Percentiles rank a stretch among this genome's conserved stretches.
These are phyloP conservation scores for Drosophila paramelanica DNA, from an alignment of 2,888 invertebrate species.

Conservation along the genomic window DNA sequence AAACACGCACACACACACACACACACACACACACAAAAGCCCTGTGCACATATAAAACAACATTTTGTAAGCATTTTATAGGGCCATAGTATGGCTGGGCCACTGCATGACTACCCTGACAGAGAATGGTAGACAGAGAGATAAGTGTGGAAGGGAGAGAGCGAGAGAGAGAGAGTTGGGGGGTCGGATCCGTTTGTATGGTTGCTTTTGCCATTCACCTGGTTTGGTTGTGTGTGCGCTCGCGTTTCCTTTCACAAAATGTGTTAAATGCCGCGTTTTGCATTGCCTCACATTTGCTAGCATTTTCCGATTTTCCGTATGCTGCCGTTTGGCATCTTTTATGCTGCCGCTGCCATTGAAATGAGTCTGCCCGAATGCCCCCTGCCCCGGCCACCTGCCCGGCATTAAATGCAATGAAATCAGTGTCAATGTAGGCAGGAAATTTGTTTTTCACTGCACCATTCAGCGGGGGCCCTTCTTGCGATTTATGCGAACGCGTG, in stretches of 20 bases:
- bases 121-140: background rate
- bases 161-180: background rate
- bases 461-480: conserved; percentile 12
- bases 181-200: conserved; percentile 20
- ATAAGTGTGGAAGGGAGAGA: background rate
- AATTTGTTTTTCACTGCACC: conserved; percentile 56
- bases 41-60: conserved; percentile 67
- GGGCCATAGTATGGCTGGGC: conserved; percentile 66
- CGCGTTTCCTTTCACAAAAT: conserved; percentile 61
- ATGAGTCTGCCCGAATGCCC: conserved; percentile 9
- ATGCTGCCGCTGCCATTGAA: conserved; percentile 68
- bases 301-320: conserved; percentile 47
- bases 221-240: conserved; percentile 17
- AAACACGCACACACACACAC: conserved; percentile 9
- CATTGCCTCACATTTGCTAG: conserved; percentile 61
- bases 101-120: conserved; percentile 30
- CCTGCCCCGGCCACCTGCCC: conserved; percentile 1
- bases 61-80: conserved; percentile 80
- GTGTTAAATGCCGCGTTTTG: conserved; percentile 81
- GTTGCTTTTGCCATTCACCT: conserved; percentile 39
- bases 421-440: conserved; percentile 78
- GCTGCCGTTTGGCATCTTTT: conserved; percentile 45
- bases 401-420: conserved; percentile 69
- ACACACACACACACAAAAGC: conserved; percentile 2
- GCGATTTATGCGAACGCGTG: conserved; percentile 1